Percentiles rank a stretch among this genome's conserved stretches.
These are phyloP conservation scores for Apteryx mantelli DNA, from an alignment of 2,113 vertebrate genomes.

Conservation along the genomic window DNA sequence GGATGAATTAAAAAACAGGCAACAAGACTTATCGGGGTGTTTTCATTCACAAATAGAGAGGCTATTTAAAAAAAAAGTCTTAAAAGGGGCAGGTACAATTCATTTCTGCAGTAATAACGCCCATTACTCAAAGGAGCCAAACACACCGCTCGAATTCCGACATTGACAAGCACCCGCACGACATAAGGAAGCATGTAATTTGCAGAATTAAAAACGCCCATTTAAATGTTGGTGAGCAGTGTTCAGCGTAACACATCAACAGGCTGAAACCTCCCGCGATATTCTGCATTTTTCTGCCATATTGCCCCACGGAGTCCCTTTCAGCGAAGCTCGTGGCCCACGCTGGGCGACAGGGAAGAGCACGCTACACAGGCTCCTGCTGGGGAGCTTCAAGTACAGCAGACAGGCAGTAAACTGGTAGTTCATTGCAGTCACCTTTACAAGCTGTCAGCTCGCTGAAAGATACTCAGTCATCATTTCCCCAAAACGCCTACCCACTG, in stretches of 20 bases:
- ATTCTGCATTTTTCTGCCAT: not conserved
- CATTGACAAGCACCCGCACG: not conserved
- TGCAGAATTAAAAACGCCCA: not conserved
- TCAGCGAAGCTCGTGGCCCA: not conserved
- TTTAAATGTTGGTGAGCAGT: not conserved
- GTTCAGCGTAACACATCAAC: not conserved
- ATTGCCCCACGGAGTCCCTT: not conserved
- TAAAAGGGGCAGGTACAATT: not conserved
- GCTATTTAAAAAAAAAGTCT: not conserved
- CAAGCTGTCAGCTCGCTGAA: conserved; percentile 41
- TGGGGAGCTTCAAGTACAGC: conserved; percentile 54
- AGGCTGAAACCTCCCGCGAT: not conserved
- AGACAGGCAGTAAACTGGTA: not conserved
- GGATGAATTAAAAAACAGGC: not conserved
- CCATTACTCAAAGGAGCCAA: not conserved
- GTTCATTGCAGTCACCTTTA: conserved; percentile 36
- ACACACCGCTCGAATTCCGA: not conserved
- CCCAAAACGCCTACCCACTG: conserved; percentile 1
- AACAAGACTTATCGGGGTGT: not conserved
- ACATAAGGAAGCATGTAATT: not conserved
- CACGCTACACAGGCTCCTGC: not conserved
- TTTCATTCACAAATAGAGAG: not conserved
- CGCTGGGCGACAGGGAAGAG: not conserved
- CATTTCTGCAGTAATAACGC: not conserved
- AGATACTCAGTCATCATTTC: not conserved